Evolutionary conservation across 2,797 vertebrate species (phyloP).

Genomic region (Podarcis siculus): DNA sequence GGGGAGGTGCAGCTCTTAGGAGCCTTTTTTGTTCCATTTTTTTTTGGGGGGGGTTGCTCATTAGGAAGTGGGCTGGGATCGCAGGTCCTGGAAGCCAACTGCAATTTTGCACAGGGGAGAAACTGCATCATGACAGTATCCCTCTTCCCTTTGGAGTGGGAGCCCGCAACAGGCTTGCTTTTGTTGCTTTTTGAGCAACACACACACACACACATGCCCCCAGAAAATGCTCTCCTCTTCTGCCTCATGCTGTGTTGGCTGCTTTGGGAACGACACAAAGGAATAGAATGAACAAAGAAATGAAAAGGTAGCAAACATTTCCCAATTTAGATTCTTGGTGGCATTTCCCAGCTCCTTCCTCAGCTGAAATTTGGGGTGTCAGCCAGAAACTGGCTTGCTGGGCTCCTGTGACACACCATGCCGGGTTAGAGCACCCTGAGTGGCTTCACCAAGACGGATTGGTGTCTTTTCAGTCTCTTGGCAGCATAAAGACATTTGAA

Average conservation of each 20-base stretch:
- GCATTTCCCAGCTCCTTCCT: background rate
- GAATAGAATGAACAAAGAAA: background rate
- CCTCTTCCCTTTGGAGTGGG: background rate
- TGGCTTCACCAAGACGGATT: background rate
- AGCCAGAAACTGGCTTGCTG: background rate
- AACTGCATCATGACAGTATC: fast-evolving
- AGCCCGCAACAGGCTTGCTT: background rate
- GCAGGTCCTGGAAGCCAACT: background rate
- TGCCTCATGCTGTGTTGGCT: background rate
- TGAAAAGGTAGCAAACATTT: background rate
- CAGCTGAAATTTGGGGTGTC: too few species aligned
- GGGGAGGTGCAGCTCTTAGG: background rate
- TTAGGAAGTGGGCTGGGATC: background rate
- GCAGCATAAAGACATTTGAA: background rate
- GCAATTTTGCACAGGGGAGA: background rate
- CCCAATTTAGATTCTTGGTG: background rate
- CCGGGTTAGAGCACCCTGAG: too few species aligned
- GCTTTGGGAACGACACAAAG: background rate
- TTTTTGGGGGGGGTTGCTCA: background rate
- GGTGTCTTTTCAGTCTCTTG: background rate
- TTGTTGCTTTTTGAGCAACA: background rate
- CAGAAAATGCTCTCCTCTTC: background rate
- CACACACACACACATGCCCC: background rate
- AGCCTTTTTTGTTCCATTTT: background rate
- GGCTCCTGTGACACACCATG: background rate